Conservation (phyloP, 2,113 vertebrate genomes). For the Theristicus caerulescens region DNA sequence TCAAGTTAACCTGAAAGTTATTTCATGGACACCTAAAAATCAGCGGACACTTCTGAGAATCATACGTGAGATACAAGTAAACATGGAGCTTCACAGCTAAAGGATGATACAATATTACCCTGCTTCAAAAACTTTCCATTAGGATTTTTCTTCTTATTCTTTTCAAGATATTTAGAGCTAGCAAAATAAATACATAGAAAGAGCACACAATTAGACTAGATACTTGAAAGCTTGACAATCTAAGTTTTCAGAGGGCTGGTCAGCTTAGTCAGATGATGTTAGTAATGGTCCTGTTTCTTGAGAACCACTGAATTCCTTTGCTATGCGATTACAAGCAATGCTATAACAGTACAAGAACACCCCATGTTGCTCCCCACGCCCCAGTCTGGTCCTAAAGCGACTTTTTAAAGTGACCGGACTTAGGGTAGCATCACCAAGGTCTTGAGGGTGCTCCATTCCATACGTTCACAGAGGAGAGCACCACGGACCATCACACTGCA, state of each 20-base stretch:
- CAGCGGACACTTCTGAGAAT: neutral
- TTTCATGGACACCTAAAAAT: neutral
- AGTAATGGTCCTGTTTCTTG: neutral
- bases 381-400: neutral
- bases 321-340: neutral
- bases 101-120: rapidly evolving
- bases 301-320: neutral
- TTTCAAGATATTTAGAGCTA: neutral
- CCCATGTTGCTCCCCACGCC: neutral
- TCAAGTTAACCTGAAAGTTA: neutral
- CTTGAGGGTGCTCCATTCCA: neutral
- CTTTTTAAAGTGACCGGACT: neutral
- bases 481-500: rapidly evolving
- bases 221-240: neutral
- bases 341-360: neutral
- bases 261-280: neutral
- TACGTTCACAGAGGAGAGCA: neutral
- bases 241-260: neutral
- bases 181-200: neutral
- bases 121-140: neutral
- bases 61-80: neutral
- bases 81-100: neutral
- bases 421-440: neutral
- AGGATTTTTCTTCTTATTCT: neutral
- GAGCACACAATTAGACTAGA: neutral